Evolutionary conservation across 2,113 vertebrate genomes (phyloP).

Genomic region (Sardina pilchardus): DNA sequence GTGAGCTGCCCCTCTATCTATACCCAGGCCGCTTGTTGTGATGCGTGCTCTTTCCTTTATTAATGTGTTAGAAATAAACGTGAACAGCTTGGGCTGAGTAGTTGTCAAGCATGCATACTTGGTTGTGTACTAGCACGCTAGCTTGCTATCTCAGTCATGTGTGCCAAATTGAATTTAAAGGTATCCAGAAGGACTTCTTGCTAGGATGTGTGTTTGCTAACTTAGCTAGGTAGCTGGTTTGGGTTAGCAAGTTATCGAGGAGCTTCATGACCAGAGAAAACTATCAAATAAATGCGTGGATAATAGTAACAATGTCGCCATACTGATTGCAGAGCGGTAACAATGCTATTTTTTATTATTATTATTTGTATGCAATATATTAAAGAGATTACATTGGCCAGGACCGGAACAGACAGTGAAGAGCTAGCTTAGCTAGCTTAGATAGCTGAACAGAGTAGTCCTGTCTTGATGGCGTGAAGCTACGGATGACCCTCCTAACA

Average conservation of each 20-base stretch:
- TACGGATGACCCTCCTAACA: background rate
- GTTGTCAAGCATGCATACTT: background rate
- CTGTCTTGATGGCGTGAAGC: background rate
- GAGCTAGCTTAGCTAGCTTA: background rate
- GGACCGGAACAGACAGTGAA: background rate
- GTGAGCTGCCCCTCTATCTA: conserved; percentile 14
- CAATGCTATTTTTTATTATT: background rate
- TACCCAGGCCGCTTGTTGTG: background rate
- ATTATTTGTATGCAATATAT: background rate
- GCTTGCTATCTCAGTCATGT: conserved; percentile 9
- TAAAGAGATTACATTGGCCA: background rate
- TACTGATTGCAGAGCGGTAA: background rate
- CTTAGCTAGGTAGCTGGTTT: conserved; percentile 46
- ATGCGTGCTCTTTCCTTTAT: background rate
- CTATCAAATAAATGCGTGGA: background rate
- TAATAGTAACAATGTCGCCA: background rate
- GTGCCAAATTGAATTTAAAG: conserved; percentile 13
- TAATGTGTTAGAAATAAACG: background rate
- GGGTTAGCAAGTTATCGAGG: background rate
- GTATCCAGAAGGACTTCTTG: conserved; percentile 17
- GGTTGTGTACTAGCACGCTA: background rate
- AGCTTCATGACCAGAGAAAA: background rate
- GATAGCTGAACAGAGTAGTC: background rate
- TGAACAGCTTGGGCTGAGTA: background rate
- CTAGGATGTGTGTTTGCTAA: background rate